Evolutionary conservation across 2,113 vertebrate species (phyloP).

Genomic region (Lonchura striata): DNA sequence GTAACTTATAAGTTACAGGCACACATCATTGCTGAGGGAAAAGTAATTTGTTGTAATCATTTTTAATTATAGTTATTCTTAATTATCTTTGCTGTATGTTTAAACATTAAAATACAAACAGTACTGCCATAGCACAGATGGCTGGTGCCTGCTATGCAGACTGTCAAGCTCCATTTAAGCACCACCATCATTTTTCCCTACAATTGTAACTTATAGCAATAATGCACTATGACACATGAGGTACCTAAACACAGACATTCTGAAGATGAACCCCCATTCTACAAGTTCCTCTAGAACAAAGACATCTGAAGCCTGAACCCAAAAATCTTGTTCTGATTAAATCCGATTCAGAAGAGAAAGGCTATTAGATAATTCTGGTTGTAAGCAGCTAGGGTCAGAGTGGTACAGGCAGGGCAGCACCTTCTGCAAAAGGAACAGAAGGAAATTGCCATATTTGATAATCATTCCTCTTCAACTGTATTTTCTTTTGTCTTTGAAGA

Average conservation of each 20-base stretch:
- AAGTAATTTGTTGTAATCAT: constrained; percentile 84
- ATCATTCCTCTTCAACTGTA: not conserved
- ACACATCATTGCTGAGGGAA: constrained; percentile 74
- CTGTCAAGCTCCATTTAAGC: constrained; percentile 71
- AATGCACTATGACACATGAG: constrained; percentile 23
- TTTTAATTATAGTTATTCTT: constrained; percentile 86
- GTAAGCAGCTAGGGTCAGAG: not conserved
- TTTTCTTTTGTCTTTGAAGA: not conserved
- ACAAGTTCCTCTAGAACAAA: not conserved
- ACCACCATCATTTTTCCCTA: constrained; percentile 61
- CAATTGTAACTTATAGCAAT: constrained; percentile 63
- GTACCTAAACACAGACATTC: not conserved
- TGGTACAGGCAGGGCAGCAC: not conserved
- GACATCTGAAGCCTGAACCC: not conserved
- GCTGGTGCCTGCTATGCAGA: constrained; percentile 68
- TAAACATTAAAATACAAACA: constrained; percentile 83
- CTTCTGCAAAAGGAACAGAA: not conserved
- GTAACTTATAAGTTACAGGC: constrained; percentile 73
- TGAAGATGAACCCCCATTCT: not conserved
- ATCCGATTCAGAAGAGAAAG: not conserved
- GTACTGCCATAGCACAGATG: constrained; percentile 76
- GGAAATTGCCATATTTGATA: not conserved
- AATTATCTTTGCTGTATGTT: constrained; percentile 83
- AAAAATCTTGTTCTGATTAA: not conserved
- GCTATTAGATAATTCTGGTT: not conserved